Evolutionary conservation across 2,888 invertebrate genomes (phyloP), one percentile per base, ranked within the genome.

Genomic region (Callyntrura sp.): DNA sequence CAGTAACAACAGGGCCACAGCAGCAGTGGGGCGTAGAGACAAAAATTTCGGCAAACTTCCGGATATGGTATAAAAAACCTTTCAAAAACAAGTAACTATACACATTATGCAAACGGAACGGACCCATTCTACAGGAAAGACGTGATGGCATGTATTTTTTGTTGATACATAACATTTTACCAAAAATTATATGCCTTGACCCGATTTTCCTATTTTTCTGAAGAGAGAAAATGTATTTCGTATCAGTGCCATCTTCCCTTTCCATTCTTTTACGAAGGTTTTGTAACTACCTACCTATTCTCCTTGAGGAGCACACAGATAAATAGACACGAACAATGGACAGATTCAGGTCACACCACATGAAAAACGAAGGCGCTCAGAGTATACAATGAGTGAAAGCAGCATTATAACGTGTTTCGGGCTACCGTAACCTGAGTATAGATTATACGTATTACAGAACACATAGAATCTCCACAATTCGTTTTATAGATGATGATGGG

Each of bases 331-430:
- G 57, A 57, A 79, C 23, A 82, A 82, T 45, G 20, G 65, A 82
- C 48, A 45, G 82, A 82, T 82, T 82, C 55, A 65, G 82, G 82
- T 82, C 62, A 82, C 62, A 6, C 43, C n/a, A 0, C 14, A 55
- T 23, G 9, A 23, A 9, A n/a, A 79, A 35, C 20, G 1, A 17
- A 28, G 78, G 25, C 1, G 1, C 9, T 8, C 9, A 20, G 20
- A 60, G 28, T 43, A 51, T 11, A n/a, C 55, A 81, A 81, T 60
- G 62, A 82, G 25, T 82, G 82, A 62, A 48, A 60, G 17, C 35
- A 60, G 17, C 35, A 57, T 12, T 14, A 12, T 23, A 76, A 17
- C 1, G 35, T 20, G n/a, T 17, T 70, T 70, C 17, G n/a, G n/a
- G n/a, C n/a, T 25, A 8, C 17, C 28, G n/a, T 48, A 20, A 76